Evolutionary conservation across 2,113 vertebrate genomes (phyloP).

Genomic region (Microcebus jonahi): DNA sequence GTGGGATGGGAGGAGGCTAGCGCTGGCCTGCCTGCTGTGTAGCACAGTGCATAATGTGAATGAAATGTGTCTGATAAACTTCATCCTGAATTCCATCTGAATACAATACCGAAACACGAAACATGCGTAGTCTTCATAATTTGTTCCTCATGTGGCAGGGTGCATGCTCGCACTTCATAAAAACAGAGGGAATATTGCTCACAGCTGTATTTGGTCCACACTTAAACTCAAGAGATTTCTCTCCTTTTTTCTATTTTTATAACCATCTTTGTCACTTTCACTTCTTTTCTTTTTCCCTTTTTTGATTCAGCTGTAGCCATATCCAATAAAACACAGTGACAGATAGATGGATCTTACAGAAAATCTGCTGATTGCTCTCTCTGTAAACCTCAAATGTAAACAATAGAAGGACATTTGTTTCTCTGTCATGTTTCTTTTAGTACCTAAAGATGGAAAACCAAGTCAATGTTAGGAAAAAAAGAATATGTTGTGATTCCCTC

Average conservation of each 20-base stretch:
- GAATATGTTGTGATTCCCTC: background rate
- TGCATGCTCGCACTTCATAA: slow-evolving; percentile 35
- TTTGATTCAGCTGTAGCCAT: slow-evolving; percentile 66
- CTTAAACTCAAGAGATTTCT: slow-evolving; percentile 47
- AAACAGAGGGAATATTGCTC: slow-evolving; percentile 61
- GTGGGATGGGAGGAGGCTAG: accelerated
- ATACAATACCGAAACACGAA: background rate
- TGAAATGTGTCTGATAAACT: background rate
- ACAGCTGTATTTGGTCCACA: slow-evolving; percentile 56
- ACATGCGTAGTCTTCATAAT: slow-evolving; percentile 20
- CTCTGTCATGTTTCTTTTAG: slow-evolving; percentile 70
- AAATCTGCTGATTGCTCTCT: slow-evolving; percentile 80
- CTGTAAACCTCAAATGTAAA: slow-evolving; percentile 79
- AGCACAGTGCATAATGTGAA: background rate
- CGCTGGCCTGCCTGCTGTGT: background rate
- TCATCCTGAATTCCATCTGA: background rate
- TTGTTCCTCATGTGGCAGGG: slow-evolving; percentile 32
- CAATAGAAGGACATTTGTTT: slow-evolving; percentile 80
- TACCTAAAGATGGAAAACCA: slow-evolving; percentile 64
- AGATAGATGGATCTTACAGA: slow-evolving; percentile 81
- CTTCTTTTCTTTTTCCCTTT: slow-evolving; percentile 26
- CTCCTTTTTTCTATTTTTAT: slow-evolving; percentile 69
- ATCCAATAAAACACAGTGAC: slow-evolving; percentile 76
- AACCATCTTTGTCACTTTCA: slow-evolving; percentile 65
- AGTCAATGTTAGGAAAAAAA: slow-evolving; percentile 69